A percentile compares a stretch with the other conserved stretches of the same genome.
phyloP scores from a whole-genome alignment of 2,797 vertebrate species.

The Triplophysa yarkandensis region DNA sequence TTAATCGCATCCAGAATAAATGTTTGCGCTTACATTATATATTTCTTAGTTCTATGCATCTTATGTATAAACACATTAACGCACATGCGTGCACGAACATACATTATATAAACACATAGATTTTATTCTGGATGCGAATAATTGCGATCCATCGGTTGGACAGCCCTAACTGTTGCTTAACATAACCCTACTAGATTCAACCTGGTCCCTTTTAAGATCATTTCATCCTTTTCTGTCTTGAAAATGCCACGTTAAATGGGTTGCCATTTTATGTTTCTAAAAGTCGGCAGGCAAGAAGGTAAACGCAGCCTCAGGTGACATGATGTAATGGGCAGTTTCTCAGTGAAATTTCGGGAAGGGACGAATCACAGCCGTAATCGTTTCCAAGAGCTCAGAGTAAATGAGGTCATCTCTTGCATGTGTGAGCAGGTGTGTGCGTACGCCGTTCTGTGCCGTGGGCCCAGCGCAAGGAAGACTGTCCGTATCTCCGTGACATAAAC shows the following conservation, averaged over 20 bases:
- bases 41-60: no score
- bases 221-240: not conserved
- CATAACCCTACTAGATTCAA: not conserved
- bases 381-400: slow-evolving; percentile 38
- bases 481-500: slow-evolving; percentile 40
- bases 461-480: slow-evolving; percentile 12
- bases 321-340: slow-evolving; percentile 67
- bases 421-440: not conserved
- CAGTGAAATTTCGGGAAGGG: slow-evolving; percentile 60
- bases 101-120: no score
- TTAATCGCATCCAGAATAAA: no score
- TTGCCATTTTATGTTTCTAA: slow-evolving; percentile 34
- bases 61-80: no score
- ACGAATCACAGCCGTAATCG: slow-evolving; percentile 27
- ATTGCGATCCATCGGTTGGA: no score
- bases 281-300: slow-evolving; percentile 23
- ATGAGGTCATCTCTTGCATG: slow-evolving; percentile 33
- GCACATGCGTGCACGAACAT: no score
- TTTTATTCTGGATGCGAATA: no score
- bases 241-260: slow-evolving; percentile 11
- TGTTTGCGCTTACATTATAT: no score
- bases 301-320: slow-evolving; percentile 46
- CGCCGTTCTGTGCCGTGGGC: slow-evolving; percentile 2
- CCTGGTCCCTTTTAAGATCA: not conserved
- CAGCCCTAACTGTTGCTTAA: no score